Base-by-base conservation (phyloP, 2,797 vertebrate genomes). In the Alcedo quadribrachys region DNA sequence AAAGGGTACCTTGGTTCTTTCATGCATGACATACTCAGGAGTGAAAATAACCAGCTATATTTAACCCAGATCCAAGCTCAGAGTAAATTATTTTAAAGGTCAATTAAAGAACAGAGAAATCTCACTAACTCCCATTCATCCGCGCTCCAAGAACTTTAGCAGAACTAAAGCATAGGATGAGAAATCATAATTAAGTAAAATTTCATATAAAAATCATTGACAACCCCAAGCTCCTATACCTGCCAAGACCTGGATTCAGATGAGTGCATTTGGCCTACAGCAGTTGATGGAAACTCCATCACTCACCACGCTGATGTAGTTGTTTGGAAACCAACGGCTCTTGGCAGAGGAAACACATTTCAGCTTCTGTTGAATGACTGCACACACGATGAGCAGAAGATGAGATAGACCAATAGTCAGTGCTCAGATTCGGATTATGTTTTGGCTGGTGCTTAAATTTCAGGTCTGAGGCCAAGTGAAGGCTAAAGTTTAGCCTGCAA, bases 21-120 rank as follows among this genome's bases (percentile, higher is more conserved):
- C 90, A 46, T 86, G 87, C 81, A 75, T 96, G 90, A 96, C 94
- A 76, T 67, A 87, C n/a, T 85, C 18, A 0, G 87, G 87, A 60
- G 73, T 83, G 84, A 95, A 96, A 96, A 96, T 96, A 96, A 94
- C 92, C 84, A 76, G 80, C 93, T 96, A 96, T 96, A 94, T 96
- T 96, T 96, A 96, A 96, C 73, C 51, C 81, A 95, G 51, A 85
- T 83, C 88, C 88, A 79, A 94, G 88, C 63, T 77, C 80, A 83
- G 93, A 85, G 63, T 61, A 83, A 94, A 93, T 93, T 81, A 93
- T 95, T 95, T 94, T 69, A 90, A 95, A 96, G 95, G 96, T 96
- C 96, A 96, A 16, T 90, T 93, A 93, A 90, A 89, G 90, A 89
- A 90, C 69, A 95, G 87, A 96, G 37, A 95, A 93, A 92, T 83